Evolutionary conservation across 2,888 invertebrate species (phyloP).

Genomic region (Clivina fossor): DNA sequence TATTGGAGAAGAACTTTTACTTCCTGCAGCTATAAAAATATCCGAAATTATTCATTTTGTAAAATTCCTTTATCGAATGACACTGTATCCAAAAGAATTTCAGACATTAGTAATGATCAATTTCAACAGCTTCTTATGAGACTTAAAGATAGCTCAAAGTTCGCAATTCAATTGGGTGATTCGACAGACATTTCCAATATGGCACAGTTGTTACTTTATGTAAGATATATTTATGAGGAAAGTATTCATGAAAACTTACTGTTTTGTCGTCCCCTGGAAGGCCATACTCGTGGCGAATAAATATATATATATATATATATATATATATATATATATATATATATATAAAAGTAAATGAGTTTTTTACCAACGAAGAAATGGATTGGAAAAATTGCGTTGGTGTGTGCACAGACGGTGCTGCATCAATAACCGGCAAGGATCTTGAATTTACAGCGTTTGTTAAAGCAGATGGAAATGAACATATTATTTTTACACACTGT

Average conservation of each 20-base stretch:
- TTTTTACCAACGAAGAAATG: slow-evolving; percentile 17
- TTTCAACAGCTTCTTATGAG: too few species aligned
- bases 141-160: slow-evolving; percentile 23
- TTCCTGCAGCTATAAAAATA: slow-evolving; percentile 31
- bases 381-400: slow-evolving; percentile 12
- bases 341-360: too few species aligned
- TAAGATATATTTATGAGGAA: too few species aligned
- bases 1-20: slow-evolving; percentile 27
- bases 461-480: not conserved
- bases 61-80: slow-evolving; percentile 27
- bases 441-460: slow-evolving; percentile 16
- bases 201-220: slow-evolving; percentile 21
- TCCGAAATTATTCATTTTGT: slow-evolving; percentile 20
- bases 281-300: too few species aligned
- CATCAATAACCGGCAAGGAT: not conserved
- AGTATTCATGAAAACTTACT: too few species aligned
- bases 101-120: too few species aligned
- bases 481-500: slow-evolving; percentile 36
- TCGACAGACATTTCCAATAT: slow-evolving; percentile 18
- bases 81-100: too few species aligned
- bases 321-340: too few species aligned
- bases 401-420: slow-evolving; percentile 24
- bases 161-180: slow-evolving; percentile 30
- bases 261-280: too few species aligned
- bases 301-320: too few species aligned